A percentile compares a stretch with the other conserved stretches of the same genome.
phyloP scores from a whole-genome alignment of 2,113 vertebrate genomes.

The Archilochus colubris region DNA sequence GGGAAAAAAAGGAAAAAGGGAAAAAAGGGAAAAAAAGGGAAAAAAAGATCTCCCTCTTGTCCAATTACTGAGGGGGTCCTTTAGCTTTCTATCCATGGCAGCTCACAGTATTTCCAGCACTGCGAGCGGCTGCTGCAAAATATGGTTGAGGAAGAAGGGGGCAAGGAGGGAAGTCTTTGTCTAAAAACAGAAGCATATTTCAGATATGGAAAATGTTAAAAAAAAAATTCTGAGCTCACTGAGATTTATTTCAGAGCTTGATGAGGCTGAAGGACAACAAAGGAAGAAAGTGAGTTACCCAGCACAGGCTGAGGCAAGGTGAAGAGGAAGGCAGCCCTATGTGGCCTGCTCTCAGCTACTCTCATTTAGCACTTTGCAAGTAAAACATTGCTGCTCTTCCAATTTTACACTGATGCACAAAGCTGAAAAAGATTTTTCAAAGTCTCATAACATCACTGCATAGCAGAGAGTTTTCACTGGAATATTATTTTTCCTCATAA shows the following conservation, averaged over 20 bases:
- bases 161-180: neutral
- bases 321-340: neutral
- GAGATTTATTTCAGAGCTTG: neutral
- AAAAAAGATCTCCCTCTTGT: neutral
- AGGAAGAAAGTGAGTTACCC: neutral
- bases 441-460: neutral
- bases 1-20: neutral
- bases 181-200: neutral
- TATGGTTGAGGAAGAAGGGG: neutral
- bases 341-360: neutral
- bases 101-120: neutral
- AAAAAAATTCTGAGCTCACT: neutral
- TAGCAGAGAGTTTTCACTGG: neutral
- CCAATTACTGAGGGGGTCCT: rapidly evolving
- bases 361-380: neutral
- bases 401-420: neutral
- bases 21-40: too few species aligned
- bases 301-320: neutral
- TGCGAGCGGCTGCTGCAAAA: neutral
- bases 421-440: neutral
- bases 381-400: neutral
- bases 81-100: neutral
- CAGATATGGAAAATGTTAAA: neutral
- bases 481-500: conserved; percentile 25
- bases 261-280: neutral